These are phyloP conservation scores for Lycophotia porphyrea DNA, from an alignment of 2,888 invertebrate genomes.

Conservation along the genomic window DNA sequence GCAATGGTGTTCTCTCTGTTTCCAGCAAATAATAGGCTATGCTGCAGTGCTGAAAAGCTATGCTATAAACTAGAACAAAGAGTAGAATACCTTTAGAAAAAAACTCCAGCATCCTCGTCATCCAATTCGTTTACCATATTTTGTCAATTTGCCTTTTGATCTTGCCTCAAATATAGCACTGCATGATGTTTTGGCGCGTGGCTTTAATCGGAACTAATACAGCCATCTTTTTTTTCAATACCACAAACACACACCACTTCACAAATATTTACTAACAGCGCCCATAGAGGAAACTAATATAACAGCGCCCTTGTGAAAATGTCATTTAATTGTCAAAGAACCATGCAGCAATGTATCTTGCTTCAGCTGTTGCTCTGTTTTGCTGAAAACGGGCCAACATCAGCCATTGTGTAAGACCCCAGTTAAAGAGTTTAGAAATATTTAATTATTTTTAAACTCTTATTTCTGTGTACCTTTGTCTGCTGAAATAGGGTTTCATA, in stretches of 20 bases:
- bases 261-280: too few relatives aligned
- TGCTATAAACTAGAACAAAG: background rate
- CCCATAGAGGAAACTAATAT: too few relatives aligned
- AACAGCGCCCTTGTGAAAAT: background rate
- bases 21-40: background rate
- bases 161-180: background rate
- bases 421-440: background rate
- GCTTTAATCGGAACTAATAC: background rate
- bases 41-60: background rate
- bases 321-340: too few relatives aligned
- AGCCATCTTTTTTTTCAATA: too few relatives aligned
- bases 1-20: background rate
- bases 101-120: background rate
- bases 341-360: too few relatives aligned
- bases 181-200: background rate
- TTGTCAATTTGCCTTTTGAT: background rate
- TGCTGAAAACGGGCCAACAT: background rate
- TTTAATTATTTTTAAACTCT: background rate
- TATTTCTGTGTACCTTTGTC: background rate
- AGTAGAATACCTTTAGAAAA: too few relatives aligned
- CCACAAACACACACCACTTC: background rate
- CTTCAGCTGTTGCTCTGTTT: background rate
- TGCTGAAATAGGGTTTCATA: background rate
- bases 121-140: too few relatives aligned
- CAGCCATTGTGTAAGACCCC: background rate